Evolutionary conservation across 2,797 vertebrate species (phyloP).

Genomic region (Oreochromis grahami): DNA sequence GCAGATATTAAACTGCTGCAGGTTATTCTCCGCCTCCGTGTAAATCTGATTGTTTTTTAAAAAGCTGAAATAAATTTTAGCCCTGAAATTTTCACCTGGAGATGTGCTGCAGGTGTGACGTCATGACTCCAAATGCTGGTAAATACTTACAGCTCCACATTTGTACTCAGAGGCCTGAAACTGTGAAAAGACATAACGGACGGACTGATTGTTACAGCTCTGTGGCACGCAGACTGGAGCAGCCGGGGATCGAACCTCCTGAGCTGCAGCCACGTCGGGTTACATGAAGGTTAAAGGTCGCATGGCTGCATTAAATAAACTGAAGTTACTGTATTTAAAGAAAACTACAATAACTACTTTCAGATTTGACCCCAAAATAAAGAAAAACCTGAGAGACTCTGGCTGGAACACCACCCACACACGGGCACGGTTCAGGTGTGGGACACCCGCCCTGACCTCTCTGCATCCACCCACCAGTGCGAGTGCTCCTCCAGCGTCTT

Average conservation of each 20-base stretch:
- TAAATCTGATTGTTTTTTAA: not conserved
- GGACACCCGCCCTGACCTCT: not conserved
- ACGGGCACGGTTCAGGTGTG: not conserved
- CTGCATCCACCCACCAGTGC: slow-evolving; percentile 81
- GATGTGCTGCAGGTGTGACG: not conserved
- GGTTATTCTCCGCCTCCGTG: not conserved
- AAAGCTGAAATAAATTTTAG: not conserved
- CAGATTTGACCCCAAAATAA: not conserved
- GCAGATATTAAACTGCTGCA: not conserved
- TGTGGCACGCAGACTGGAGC: not conserved
- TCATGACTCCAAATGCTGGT: not conserved
- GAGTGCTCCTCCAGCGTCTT: slow-evolving; percentile 96
- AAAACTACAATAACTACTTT: not conserved
- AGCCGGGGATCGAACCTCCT: fast-evolving
- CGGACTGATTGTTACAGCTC: not conserved
- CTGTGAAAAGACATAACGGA: not conserved
- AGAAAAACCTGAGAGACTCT: not conserved
- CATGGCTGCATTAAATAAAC: not conserved
- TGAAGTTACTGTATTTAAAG: not conserved
- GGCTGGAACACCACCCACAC: not conserved
- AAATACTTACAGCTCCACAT: not conserved
- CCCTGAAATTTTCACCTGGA: not conserved
- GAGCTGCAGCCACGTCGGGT: not conserved
- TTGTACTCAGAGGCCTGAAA: fast-evolving
- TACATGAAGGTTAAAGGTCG: not conserved